phyloP scores from a whole-genome alignment of 2,113 vertebrate genomes.

The Empidonax alnorum region DNA sequence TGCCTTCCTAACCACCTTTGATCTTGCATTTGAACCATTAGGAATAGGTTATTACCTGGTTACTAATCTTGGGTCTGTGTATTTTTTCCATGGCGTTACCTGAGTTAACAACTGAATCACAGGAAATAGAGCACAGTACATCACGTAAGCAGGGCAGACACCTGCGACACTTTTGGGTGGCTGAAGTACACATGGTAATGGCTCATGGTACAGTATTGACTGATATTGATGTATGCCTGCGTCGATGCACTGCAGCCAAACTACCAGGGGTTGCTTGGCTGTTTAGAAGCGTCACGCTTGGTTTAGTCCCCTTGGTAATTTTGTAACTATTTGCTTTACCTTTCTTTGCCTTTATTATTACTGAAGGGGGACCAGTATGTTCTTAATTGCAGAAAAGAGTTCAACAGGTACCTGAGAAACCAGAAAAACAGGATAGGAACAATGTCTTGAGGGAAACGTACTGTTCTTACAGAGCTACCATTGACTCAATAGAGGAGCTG shows the following conservation, averaged over 20 bases:
- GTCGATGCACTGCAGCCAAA: background rate
- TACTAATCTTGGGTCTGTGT: background rate
- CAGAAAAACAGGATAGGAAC: constrained; percentile 44
- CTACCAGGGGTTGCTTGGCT: background rate
- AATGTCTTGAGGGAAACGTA: background rate
- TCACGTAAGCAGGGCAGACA: background rate
- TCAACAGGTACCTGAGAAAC: constrained; percentile 35
- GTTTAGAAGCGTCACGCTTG: background rate
- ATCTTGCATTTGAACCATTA: background rate
- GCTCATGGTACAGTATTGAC: background rate
- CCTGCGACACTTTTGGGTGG: fast-evolving
- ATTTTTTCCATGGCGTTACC: background rate
- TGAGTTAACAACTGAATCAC: background rate
- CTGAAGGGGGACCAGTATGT: background rate
- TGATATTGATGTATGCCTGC: background rate
- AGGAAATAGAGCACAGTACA: background rate
- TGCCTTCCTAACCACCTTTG: background rate
- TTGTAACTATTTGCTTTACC: constrained; percentile 44
- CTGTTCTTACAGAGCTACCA: background rate
- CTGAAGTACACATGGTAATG: background rate
- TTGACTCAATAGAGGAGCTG: background rate
- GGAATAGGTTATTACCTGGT: background rate
- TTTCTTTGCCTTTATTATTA: constrained; percentile 33
- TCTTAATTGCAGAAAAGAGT: constrained; percentile 2
- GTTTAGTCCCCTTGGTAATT: background rate